phyloP scores from a whole-genome alignment of 2,888 invertebrate genomes.

The Drosophila maculinotata region DNA sequence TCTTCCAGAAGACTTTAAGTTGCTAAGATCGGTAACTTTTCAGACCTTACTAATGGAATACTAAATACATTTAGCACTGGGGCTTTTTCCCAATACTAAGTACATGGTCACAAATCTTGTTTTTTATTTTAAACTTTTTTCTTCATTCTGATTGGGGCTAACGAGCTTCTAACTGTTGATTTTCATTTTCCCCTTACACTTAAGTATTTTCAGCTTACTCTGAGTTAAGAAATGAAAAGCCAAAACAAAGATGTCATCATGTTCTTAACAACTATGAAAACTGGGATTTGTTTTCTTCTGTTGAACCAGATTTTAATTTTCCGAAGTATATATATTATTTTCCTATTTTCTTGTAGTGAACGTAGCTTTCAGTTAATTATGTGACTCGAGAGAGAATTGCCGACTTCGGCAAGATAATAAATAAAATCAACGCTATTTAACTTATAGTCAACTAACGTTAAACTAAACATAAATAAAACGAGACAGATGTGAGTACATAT shows the following conservation, averaged over 20 bases:
- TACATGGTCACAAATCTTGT: not conserved
- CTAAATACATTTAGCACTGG: not conserved
- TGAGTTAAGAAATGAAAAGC: not conserved
- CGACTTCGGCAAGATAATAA: no score
- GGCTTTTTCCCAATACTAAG: no score
- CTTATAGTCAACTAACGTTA: no score
- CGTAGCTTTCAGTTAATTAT: no score
- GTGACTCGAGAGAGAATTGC: no score
- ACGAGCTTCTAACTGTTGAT: conserved; percentile 41
- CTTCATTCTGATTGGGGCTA: conserved; percentile 6
- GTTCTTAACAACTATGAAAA: not conserved
- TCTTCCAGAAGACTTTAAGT: not conserved
- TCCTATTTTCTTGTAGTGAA: no score
- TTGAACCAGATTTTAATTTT: not conserved
- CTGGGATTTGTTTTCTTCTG: not conserved
- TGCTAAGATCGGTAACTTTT: not conserved
- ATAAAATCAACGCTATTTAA: no score
- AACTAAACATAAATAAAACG: no score
- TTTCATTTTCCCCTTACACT: not conserved
- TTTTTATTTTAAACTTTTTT: not conserved
- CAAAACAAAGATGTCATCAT: not conserved
- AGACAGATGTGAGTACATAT: not conserved
- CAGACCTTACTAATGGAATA: not conserved
- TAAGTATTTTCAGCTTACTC: not conserved
- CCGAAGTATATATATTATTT: no score